These are phyloP conservation scores for Sebastes nivosus DNA, from an alignment of 2,797 vertebrate genomes.

Conservation along the genomic window DNA sequence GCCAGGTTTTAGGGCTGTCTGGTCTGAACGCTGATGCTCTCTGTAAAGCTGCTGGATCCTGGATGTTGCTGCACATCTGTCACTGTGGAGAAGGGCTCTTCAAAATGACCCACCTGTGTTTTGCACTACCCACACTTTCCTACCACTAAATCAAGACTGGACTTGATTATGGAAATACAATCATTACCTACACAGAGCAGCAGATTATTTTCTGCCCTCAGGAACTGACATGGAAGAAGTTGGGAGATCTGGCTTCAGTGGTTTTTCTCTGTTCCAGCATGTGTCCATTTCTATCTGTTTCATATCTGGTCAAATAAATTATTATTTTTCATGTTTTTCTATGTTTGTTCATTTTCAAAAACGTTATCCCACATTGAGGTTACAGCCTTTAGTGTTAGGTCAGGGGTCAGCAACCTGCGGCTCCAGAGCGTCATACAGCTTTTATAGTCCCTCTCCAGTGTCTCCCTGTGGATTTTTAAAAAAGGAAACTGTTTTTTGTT, in stretches of 20 bases:
- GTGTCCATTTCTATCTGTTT: neutral
- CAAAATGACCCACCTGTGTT: neutral
- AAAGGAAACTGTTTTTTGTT: no score
- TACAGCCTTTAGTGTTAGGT: neutral
- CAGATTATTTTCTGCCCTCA: neutral
- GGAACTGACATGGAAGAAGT: neutral
- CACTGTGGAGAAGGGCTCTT: neutral
- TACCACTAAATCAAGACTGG: neutral
- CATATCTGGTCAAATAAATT: conserved; percentile 51
- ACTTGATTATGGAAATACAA: neutral
- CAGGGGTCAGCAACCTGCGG: no score
- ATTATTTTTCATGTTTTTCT: conserved; percentile 24
- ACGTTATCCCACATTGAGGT: neutral
- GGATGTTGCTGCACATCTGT: conserved; percentile 3
- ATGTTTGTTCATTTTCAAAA: neutral
- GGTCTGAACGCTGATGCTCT: neutral
- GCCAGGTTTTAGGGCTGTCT: neutral
- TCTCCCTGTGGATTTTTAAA: no score
- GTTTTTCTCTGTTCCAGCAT: neutral
- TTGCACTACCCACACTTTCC: neutral
- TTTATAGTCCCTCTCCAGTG: no score
- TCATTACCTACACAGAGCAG: neutral
- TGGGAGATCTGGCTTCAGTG: neutral
- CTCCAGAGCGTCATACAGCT: no score
- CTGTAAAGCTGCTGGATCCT: conserved; percentile 15